A percentile compares a stretch with the other conserved stretches of the same genome.
These are phyloP conservation scores for Xanthostigma xanthostigma DNA, from an alignment of 2,888 invertebrate genomes.

Conservation along the genomic window DNA sequence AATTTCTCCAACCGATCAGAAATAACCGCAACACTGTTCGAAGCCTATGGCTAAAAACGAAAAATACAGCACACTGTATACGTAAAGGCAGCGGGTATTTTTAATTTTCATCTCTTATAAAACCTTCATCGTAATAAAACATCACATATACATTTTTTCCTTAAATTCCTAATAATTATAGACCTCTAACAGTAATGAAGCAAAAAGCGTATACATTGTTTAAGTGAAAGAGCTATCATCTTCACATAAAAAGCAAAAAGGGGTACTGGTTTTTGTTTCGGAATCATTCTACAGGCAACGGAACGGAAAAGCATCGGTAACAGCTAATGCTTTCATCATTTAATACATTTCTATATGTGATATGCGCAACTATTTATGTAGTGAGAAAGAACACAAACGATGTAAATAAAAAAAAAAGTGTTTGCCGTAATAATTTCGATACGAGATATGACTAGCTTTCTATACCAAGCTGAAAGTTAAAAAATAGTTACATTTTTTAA, in stretches of 20 bases:
- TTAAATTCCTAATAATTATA: slow-evolving; percentile 2
- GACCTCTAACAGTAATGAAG: slow-evolving; percentile 8
- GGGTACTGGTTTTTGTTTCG: not conserved
- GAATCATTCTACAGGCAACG: not conserved
- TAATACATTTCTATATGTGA: not conserved
- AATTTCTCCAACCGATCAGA: no score
- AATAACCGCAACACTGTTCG: no score
- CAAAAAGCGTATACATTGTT: slow-evolving; percentile 8
- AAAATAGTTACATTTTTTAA: not conserved
- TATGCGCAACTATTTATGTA: not conserved
- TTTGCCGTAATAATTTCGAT: not conserved
- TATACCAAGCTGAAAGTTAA: slow-evolving; percentile 10
- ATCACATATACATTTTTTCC: slow-evolving; percentile 6
- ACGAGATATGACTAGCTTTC: slow-evolving; percentile 15
- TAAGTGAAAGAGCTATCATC: slow-evolving; percentile 2
- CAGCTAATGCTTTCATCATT: not conserved
- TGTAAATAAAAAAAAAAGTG: not conserved
- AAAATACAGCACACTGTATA: no score
- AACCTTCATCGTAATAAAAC: not conserved
- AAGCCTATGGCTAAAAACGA: no score
- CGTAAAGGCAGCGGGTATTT: no score
- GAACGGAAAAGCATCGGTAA: not conserved
- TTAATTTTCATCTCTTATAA: no score
- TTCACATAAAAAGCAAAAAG: not conserved
- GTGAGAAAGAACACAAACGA: no score